Base-by-base conservation (phyloP, 1,140 invertebrate species). In the Drosophila insularis region DNA sequence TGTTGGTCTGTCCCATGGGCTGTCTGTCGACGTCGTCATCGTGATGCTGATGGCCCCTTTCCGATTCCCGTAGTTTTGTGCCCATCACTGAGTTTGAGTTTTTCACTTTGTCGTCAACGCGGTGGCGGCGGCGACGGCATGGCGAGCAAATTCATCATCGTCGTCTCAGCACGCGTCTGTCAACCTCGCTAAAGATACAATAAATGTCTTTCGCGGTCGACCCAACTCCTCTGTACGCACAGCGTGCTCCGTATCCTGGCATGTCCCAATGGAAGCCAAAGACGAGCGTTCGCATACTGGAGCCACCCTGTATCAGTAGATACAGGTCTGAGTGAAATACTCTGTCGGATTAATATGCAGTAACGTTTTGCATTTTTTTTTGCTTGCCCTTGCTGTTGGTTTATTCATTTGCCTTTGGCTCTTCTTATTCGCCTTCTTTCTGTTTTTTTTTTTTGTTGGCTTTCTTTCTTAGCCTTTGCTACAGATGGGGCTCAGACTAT, bases 281-380 rank as follows among this genome's bases (percentile, higher is more conserved):
- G 13, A 43, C n/a, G 17, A 46, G 35, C 21, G 55, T 13, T 13
- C 10, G 23, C 7, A 32, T 11, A 5, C 54, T 31, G 50, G 50
- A 62, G 53, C 63, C 82, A 71, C 84, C 73, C 84, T 60, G 60
- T 78, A 63, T 32, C 21, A 31, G 10, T 50, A 23, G 14, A 37
- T 53, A 39, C 23, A 43, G 39, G 43, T 53, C 73, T 80, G 84
- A 89, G 76, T 84, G 84, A 87, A 87, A 87, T 89, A 89, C 84
- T 89, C 84, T 89, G 84, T 89, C 71, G 80, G 80, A 89, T 89
- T 89, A 89, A 89, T 89, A 84, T 89, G 84, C 84, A 89, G 74
- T 75, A 84, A 79, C 79, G 71, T 87, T 89, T 89, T 71, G 73
- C 80, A 89, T 78, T 73, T 80, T 72, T 72, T 58, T 69, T 27